phyloP scores from a whole-genome alignment of 1,140 invertebrate genomes.

The Leptopilina boulardi region DNA sequence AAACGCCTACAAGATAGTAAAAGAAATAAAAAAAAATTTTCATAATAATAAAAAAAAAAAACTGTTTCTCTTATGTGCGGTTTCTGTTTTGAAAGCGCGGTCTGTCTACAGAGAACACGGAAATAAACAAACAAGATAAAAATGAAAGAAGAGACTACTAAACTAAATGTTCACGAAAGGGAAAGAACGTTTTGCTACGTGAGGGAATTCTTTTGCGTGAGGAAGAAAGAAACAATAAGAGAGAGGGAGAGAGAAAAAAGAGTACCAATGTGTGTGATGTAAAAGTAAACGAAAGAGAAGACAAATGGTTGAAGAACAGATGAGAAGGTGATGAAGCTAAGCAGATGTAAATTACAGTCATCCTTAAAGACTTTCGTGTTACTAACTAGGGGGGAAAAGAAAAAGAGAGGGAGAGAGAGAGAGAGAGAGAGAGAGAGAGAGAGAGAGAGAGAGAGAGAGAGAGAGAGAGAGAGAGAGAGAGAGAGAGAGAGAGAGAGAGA shows the following conservation, averaged over 20 bases:
- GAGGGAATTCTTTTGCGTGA: not conserved
- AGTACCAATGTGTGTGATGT: not conserved
- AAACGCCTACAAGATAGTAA: too few relatives aligned
- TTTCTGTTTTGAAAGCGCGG: not conserved
- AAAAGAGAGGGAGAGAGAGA: not conserved
- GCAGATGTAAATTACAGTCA: constrained; percentile 27
- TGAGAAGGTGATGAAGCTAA: constrained; percentile 21
- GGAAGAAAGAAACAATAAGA: too few relatives aligned
- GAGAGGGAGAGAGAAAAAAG: not conserved
- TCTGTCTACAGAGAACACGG: not conserved
- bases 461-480: not conserved
- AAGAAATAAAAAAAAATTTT: too few relatives aligned
- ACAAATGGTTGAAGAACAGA: constrained; percentile 20
- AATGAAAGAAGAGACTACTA: not conserved
- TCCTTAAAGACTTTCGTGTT: not conserved
- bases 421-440: constrained; percentile 5
- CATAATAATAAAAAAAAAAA: too few relatives aligned
- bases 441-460: not conserved
- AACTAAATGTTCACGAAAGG: not conserved
- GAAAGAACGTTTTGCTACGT: not conserved
- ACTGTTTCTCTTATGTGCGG: too few relatives aligned
- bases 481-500: too few relatives aligned
- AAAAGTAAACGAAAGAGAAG: constrained; percentile 3
- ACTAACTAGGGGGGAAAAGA: not conserved
- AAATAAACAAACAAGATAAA: not conserved